Base-by-base conservation (phyloP, 2,888 invertebrate genomes). In the Drosophila flavopinicola region DNA sequence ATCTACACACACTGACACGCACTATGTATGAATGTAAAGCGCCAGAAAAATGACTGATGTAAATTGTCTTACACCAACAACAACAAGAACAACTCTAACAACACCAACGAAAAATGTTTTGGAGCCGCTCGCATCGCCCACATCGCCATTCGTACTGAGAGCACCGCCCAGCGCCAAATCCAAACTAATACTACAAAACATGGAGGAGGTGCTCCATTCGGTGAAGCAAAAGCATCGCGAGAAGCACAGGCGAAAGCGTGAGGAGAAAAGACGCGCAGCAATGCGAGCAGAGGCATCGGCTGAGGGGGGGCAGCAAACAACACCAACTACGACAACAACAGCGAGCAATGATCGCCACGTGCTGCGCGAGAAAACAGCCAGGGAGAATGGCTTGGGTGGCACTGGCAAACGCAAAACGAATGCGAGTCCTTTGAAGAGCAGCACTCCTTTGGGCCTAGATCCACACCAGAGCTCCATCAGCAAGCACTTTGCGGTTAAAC, bases 141-240 rank as follows among this genome's bases (percentile, higher is more conserved):
- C 76, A 17, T 87, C 83, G 6, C 87, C 86, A 1, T 89, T 85
- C 51, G 75, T 90, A 20, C 60, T 89, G 1, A 85, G 88, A 64
- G 80, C 80, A 32, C 88, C 87, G 29, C 85, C 89, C 52, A 89
- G 89, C 56, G 82, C 88, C 44, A 86, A 90, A 45, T 90, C 90
- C 4, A 91, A 89, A 58, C 51, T 89, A 6, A 90, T 90, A 35
- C 54, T 90, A 30, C 89, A 90, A 59, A 91, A 91, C 57, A 91
- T 91, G 91, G 90, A 90, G 53, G 90, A 90, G 47, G 91, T 91
- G 1, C 75, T 91, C 1, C 88, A 89, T 52, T 88, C 90, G 0
- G 90, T 90, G 1, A 91, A 90, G 59, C 89, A 89, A 42, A 90
- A 90, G 60, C 89, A 90, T 65, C 88, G 89, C 7, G 89, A 90